phyloP scores from a whole-genome alignment of 2,797 vertebrate species.

The Sylvilagus floridanus region DNA sequence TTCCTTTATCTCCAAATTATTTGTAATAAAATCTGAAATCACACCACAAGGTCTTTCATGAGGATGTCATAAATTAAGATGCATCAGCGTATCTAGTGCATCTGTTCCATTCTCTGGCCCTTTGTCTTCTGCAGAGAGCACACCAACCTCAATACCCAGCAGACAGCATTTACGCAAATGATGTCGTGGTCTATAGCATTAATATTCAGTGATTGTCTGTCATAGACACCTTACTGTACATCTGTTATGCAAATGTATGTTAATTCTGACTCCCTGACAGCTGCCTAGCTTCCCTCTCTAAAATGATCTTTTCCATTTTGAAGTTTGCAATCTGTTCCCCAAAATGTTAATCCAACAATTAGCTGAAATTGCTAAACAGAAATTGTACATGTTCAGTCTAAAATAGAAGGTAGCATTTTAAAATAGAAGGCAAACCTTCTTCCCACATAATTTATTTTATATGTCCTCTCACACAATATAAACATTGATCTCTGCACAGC shows the following conservation, averaged over 20 bases:
- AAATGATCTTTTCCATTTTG: conserved; percentile 92
- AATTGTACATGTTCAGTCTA: conserved; percentile 90
- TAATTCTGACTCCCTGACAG: conserved; percentile 91
- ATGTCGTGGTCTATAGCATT: conserved; percentile 91
- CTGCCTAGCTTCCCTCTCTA: conserved; percentile 91
- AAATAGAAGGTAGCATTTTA: conserved; percentile 90
- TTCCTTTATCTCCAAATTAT: conserved; percentile 90
- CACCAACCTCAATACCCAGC: conserved; percentile 90
- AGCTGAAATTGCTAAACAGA: conserved; percentile 92
- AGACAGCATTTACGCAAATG: conserved; percentile 92
- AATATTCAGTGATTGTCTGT: conserved; percentile 93
- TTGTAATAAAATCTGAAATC: conserved; percentile 91
- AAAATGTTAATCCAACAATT: conserved; percentile 93
- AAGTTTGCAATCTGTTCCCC: conserved; percentile 93
- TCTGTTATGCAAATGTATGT: conserved; percentile 94
- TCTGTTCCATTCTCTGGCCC: conserved; percentile 88
- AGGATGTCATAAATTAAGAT: conserved; percentile 91
- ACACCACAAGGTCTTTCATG: conserved; percentile 89
- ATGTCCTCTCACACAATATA: conserved; percentile 85
- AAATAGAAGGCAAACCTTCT: conserved; percentile 89
- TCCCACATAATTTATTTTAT: conserved; percentile 87
- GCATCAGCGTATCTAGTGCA: conserved; percentile 88
- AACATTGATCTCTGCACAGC: conserved; percentile 87
- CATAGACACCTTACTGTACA: conserved; percentile 94
- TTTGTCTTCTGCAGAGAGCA: conserved; percentile 91